These are phyloP conservation scores for Dioctria linearis DNA, from an alignment of 2,888 invertebrate species.

Conservation along the genomic window DNA sequence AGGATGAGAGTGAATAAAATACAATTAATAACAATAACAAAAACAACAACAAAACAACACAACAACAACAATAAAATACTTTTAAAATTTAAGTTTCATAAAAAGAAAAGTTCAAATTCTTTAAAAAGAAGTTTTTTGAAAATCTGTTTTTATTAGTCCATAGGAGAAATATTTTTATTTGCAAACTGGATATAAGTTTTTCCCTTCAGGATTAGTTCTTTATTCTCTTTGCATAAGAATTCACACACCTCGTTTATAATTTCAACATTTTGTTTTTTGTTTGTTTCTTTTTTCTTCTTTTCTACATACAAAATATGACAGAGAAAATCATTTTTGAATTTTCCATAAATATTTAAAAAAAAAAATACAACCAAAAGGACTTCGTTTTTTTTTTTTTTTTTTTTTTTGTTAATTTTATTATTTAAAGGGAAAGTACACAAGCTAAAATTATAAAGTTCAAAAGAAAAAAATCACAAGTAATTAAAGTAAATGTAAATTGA, in stretches of 20 bases:
- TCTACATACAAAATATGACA: conserved; percentile 1
- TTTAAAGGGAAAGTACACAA: conserved; percentile 52
- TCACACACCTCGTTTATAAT: conserved; percentile 23
- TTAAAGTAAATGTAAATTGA: background rate
- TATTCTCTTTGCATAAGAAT: conserved; percentile 32
- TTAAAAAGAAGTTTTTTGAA: conserved; percentile 32
- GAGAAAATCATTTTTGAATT: conserved; percentile 7
- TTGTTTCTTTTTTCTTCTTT: background rate
- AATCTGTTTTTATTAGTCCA: conserved; percentile 24
- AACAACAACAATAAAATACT: background rate
- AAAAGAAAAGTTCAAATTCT: conserved; percentile 41
- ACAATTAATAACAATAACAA: background rate
- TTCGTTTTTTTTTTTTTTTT: background rate
- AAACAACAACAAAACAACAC: too few species aligned
- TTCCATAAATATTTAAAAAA: conserved; percentile 16
- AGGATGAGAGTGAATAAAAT: conserved; percentile 78
- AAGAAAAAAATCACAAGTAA: background rate
- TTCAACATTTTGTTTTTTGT: background rate
- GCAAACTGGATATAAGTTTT: background rate
- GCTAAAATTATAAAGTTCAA: conserved; percentile 5
- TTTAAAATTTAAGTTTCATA: conserved; percentile 40
- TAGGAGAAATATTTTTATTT: conserved; percentile 40
- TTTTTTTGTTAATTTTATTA: background rate
- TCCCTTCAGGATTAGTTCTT: conserved; percentile 7
- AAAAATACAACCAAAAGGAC: conserved; percentile 8